phyloP scores from a whole-genome alignment of 1,140 invertebrate genomes.

The Subanguina moxae region DNA sequence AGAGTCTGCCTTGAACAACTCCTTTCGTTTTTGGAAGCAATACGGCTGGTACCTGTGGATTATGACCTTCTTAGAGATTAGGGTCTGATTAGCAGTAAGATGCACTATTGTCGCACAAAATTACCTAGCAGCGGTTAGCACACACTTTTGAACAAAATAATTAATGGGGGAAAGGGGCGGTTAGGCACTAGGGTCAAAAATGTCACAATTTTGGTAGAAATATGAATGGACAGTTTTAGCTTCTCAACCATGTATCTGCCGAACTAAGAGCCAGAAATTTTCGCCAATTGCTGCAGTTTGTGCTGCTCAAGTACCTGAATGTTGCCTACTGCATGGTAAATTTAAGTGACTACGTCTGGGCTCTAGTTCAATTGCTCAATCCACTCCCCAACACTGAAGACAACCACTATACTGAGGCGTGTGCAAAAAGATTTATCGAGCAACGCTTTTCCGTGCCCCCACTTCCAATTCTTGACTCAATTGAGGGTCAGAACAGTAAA shows the following conservation, averaged over 20 bases:
- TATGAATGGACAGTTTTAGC: not conserved
- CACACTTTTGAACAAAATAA: too few species aligned
- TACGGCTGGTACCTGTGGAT: too few species aligned
- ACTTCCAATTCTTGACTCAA: not conserved
- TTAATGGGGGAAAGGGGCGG: too few species aligned
- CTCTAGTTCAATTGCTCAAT: conserved; percentile 10
- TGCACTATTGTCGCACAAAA: too few species aligned
- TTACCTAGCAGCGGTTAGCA: too few species aligned
- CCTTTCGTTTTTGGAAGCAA: too few species aligned
- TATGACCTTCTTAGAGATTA: too few species aligned
- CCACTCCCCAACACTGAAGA: not conserved
- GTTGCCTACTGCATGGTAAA: conserved; percentile 11
- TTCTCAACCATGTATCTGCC: not conserved
- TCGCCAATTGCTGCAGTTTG: conserved; percentile 3
- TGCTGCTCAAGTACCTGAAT: conserved; percentile 9
- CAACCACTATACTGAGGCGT: not conserved
- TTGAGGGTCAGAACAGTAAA: not conserved
- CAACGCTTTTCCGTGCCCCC: not conserved
- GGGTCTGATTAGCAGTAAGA: too few species aligned
- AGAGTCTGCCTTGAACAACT: too few species aligned
- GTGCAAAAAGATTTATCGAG: not conserved
- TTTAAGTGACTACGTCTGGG: conserved; percentile 17
- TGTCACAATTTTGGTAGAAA: too few species aligned
- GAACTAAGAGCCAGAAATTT: conserved; percentile 3
- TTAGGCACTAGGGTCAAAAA: too few species aligned